Evolutionary conservation across 2,888 invertebrate genomes (phyloP).

Genomic region (Synergus gifuensis): DNA sequence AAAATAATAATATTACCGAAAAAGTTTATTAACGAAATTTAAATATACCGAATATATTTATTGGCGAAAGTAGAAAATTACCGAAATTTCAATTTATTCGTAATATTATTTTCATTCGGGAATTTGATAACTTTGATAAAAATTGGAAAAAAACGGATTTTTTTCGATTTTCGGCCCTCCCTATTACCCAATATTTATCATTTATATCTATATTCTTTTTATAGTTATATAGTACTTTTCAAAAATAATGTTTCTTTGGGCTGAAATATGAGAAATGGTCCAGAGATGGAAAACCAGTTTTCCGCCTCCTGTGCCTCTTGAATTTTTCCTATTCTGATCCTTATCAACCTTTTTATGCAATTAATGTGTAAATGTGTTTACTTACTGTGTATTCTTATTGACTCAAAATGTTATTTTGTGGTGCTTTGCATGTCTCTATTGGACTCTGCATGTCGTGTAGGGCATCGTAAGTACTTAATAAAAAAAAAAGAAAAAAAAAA

Average conservation of each 20-base stretch:
- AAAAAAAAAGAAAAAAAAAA: constrained; percentile 59
- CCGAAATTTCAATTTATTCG: no score
- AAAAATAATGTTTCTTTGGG: neutral
- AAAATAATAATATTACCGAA: no score
- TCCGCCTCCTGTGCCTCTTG: neutral
- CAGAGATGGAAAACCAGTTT: neutral
- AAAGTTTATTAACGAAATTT: no score
- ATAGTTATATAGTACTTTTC: neutral
- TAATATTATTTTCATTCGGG: no score
- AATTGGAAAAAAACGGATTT: no score
- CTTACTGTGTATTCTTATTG: constrained; percentile 65
- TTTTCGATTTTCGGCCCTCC: no score
- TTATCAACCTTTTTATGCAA: constrained; percentile 39
- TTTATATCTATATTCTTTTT: no score
- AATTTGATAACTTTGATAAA: no score
- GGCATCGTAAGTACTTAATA: constrained; percentile 76
- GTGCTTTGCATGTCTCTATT: constrained; percentile 78
- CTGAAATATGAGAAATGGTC: neutral
- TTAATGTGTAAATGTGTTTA: constrained; percentile 70
- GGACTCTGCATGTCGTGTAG: constrained; percentile 77
- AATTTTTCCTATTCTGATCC: neutral
- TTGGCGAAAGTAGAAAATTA: no score
- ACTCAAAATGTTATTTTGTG: constrained; percentile 76
- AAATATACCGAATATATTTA: no score
- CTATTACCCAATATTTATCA: no score